Evolutionary conservation across 2,113 vertebrate species (phyloP).

Genomic region (Corvus moneduloides): DNA sequence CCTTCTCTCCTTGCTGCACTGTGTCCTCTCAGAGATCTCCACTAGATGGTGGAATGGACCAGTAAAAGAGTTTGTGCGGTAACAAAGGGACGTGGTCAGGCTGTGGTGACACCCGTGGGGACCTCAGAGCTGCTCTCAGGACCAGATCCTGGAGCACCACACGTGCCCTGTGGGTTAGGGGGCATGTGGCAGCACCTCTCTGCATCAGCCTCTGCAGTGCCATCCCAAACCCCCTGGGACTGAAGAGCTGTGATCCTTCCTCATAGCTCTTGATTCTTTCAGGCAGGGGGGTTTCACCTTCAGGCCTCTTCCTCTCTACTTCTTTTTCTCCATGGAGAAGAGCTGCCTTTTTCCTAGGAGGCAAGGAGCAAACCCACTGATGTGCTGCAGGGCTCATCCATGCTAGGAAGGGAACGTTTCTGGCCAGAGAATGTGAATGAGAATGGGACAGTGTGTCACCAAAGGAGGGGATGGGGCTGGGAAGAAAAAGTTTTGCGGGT

Average conservation of each 20-base stretch:
- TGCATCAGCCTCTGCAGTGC: fast-evolving
- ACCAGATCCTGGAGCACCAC: not conserved
- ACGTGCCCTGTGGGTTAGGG: fast-evolving
- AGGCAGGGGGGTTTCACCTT: not conserved
- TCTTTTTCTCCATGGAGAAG: not conserved
- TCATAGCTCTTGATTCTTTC: not conserved
- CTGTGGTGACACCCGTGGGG: not conserved
- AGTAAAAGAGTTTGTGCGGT: not conserved
- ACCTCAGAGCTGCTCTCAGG: not conserved
- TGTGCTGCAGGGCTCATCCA: not conserved
- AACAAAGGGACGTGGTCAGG: not conserved
- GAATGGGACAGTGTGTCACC: not conserved
- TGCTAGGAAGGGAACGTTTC: not conserved
- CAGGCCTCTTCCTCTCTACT: not conserved
- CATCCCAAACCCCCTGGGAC: not conserved
- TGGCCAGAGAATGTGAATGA: not conserved
- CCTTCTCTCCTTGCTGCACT: not conserved
- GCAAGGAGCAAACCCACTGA: not conserved
- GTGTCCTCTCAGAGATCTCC: not conserved
- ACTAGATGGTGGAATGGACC: constrained; percentile 31
- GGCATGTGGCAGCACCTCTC: not conserved
- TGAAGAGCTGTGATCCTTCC: not conserved
- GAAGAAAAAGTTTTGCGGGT: not conserved
- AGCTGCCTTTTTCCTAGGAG: not conserved
- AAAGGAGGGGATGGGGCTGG: fast-evolving